Percentiles rank a stretch among this genome's conserved stretches.
phyloP scores from a whole-genome alignment of 2,888 invertebrate genomes.

The Aporophyla lueneburgensis region DNA sequence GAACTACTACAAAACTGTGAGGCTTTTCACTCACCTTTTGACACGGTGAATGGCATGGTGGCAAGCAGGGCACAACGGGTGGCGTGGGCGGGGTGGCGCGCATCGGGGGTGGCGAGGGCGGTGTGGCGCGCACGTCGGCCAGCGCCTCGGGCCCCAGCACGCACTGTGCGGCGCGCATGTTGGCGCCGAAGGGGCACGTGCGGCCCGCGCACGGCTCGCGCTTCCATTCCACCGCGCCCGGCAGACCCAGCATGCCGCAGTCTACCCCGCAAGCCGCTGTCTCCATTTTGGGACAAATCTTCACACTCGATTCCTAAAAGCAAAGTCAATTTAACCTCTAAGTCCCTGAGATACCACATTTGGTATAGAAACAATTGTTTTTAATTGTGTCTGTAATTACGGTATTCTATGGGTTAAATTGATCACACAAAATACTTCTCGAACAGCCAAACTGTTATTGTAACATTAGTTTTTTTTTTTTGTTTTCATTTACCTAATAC shows the following conservation, averaged over 20 bases:
- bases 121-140: slow-evolving; percentile 43
- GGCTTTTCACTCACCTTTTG: slow-evolving; percentile 38
- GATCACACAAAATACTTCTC: no score
- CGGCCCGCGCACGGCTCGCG: slow-evolving; percentile 75
- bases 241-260: slow-evolving; percentile 70
- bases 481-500: no score
- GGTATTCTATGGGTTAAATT: no score
- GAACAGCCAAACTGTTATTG: no score
- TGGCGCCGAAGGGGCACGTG: slow-evolving; percentile 71
- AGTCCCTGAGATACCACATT: no score
- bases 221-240: slow-evolving; percentile 69
- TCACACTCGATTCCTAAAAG: slow-evolving; percentile 3
- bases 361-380: no score
- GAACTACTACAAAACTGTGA: not conserved
- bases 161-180: slow-evolving; percentile 85
- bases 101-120: slow-evolving; percentile 9
- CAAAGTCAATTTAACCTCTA: not conserved
- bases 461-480: no score
- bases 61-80: slow-evolving; percentile 46
- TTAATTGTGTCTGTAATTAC: no score
- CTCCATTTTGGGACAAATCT: slow-evolving; percentile 73
- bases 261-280: slow-evolving; percentile 74
- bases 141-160: slow-evolving; percentile 77
- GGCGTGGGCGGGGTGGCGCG: slow-evolving; percentile 30
- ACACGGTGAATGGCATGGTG: not conserved